Evolutionary conservation across 2,113 vertebrate genomes (phyloP).

Genomic region (Clarias gariepinus): DNA sequence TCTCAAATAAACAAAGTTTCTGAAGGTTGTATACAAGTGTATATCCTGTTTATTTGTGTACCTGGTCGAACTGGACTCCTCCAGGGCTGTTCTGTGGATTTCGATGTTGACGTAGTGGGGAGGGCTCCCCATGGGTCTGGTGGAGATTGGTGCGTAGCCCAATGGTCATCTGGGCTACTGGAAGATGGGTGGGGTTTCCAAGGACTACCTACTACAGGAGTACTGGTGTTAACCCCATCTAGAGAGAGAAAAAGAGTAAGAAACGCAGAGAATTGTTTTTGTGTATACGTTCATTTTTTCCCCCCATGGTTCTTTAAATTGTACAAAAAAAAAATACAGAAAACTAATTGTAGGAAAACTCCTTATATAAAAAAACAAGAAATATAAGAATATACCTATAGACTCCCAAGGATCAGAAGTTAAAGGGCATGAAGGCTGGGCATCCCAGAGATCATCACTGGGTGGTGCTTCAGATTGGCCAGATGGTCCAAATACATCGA

Average conservation of each 20-base stretch:
- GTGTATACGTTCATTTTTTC: too few species aligned
- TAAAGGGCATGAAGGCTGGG: conserved; percentile 52
- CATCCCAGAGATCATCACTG: conserved; percentile 67
- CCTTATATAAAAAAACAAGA: neutral
- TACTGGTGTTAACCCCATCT: conserved; percentile 62
- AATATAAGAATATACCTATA: conserved; percentile 63
- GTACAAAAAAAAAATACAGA: neutral
- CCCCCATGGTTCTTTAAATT: too few species aligned
- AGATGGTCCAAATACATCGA: conserved; percentile 82
- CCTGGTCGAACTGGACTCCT: conserved; percentile 62
- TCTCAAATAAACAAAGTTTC: neutral
- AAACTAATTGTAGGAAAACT: neutral
- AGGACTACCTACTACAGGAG: conserved; percentile 65
- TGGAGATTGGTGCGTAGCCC: conserved; percentile 67
- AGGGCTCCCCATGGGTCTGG: conserved; percentile 82
- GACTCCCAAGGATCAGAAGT: conserved; percentile 72
- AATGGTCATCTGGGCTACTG: conserved; percentile 61
- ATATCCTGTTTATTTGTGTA: conserved; percentile 33
- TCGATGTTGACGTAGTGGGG: conserved; percentile 67
- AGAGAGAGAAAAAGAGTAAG: conserved; percentile 2
- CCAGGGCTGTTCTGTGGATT: conserved; percentile 55
- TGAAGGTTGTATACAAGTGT: neutral
- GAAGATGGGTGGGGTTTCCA: conserved; percentile 63
- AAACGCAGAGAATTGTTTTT: neutral
- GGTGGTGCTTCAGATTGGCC: conserved; percentile 56